Base-by-base conservation (phyloP, 2,113 vertebrate species). In the Carassius carassius region DNA sequence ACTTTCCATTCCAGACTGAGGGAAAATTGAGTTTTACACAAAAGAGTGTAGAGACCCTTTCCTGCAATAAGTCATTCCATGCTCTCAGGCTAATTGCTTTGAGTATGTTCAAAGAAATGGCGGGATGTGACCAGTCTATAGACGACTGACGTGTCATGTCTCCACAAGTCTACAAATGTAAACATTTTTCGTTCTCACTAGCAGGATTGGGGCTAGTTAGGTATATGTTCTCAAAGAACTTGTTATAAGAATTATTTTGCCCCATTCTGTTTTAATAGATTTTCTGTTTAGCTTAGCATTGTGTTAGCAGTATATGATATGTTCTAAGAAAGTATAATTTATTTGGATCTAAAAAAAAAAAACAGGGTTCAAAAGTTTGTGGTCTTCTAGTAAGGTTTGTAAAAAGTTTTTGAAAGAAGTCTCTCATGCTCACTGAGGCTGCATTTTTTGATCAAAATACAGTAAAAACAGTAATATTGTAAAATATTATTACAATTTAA, bases 41-140 rank as follows among this genome's bases (percentile, higher is more conserved):
- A 54, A 77, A 76, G 65, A 62, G 73, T 74, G 7, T 69, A 74
- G 41, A 74, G 17, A 44, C 12, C 51, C 49, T 81, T 51, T 84
- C 73, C 60, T 63, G 84, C 41, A 87, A 78, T 82, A 49, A 87
- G 60, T 84, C 81, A 86, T 16, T 32, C 63, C 9, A 5, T 23
- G 65, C 56, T 78, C 69, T 75, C 65, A 67, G 35, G 35, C 60
- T 89, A 86, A 89, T 87, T 87, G 81, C 86, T 35, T 19, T 37
- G 83, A 78, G 25, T 63, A 74, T 35, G 58, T 77, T 84, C 63
- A 58, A 80, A 67, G 58, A 73, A 67, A 78, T n/a, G 49, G n/a
- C 74, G 29, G 23, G 69, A 54, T 60, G 44, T 62, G 73, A 88
- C 51, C 67, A 84, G 32, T 32, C 35, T 17, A 70, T 11, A 25